Percentiles rank a stretch among this genome's conserved stretches.
These are phyloP conservation scores for Hyles lineata DNA, from an alignment of 2,888 invertebrate species.

Conservation along the genomic window DNA sequence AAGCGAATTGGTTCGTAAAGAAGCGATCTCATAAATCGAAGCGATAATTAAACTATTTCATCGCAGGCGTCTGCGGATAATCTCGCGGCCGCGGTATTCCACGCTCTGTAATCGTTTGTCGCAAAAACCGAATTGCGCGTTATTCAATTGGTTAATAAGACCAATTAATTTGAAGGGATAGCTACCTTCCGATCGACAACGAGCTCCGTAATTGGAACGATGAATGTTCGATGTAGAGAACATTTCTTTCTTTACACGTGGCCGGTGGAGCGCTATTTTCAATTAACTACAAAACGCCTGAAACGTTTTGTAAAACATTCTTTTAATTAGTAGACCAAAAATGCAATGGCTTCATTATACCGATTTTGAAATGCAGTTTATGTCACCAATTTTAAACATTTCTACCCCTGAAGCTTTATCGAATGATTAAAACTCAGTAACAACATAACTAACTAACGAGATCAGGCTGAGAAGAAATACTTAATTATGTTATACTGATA, in stretches of 20 bases:
- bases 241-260: constrained; percentile 66
- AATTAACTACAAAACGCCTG: constrained; percentile 1
- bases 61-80: constrained; percentile 25
- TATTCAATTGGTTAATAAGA: constrained; percentile 81
- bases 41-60: constrained; percentile 34
- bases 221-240: constrained; percentile 67
- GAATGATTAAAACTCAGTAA: too few relatives aligned
- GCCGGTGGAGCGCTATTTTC: background rate
- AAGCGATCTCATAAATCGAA: constrained; percentile 6
- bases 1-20: background rate
- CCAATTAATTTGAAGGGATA: constrained; percentile 77
- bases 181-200: constrained; percentile 60
- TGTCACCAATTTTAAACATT: background rate
- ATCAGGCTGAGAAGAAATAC: too few relatives aligned
- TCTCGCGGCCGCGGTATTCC: constrained; percentile 24
- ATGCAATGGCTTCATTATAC: too few relatives aligned
- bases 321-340: too few relatives aligned
- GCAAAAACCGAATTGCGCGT: constrained; percentile 69
- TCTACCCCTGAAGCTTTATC: too few relatives aligned
- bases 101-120: constrained; percentile 45
- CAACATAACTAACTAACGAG: too few relatives aligned
- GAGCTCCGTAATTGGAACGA: constrained; percentile 74
- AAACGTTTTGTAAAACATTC: background rate
- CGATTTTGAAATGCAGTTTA: too few relatives aligned
- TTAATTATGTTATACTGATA: too few relatives aligned